Conservation (phyloP, 2,113 vertebrate species). For the Rhea pennata region DNA sequence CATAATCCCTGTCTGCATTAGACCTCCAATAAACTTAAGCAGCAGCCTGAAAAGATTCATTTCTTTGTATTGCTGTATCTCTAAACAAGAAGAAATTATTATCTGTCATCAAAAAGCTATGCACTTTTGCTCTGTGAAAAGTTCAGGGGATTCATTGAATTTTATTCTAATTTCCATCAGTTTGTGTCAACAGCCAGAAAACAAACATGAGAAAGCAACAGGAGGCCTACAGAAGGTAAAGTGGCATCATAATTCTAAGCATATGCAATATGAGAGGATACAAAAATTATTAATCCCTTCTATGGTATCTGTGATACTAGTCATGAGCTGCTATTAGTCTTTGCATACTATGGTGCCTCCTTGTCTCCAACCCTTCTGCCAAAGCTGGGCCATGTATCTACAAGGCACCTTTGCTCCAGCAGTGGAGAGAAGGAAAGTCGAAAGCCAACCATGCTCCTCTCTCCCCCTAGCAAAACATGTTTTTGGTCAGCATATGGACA, state of each 20-base stretch:
- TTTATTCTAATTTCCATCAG: not conserved
- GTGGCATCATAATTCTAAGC: not conserved
- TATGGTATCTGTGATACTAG: not conserved
- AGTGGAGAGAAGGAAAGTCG: not conserved
- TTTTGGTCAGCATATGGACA: not conserved
- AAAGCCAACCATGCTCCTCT: not conserved
- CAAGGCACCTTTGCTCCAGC: not conserved
- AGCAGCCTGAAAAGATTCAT: not conserved
- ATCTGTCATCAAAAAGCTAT: not conserved
- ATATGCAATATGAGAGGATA: not conserved
- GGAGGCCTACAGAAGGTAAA: accelerated
- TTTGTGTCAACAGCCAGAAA: not conserved
- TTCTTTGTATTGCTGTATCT: not conserved
- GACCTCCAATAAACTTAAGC: not conserved
- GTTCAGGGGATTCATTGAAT: not conserved
- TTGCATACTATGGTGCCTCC: accelerated
- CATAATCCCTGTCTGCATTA: not conserved
- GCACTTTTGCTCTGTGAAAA: not conserved
- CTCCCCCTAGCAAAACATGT: not conserved
- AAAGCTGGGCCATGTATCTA: not conserved
- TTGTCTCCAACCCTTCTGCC: not conserved
- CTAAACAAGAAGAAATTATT: not conserved
- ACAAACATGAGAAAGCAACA: not conserved
- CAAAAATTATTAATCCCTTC: not conserved
- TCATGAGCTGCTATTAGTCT: not conserved